Base-by-base conservation (phyloP, 2,797 vertebrate genomes). In the Dallia pectoralis region DNA sequence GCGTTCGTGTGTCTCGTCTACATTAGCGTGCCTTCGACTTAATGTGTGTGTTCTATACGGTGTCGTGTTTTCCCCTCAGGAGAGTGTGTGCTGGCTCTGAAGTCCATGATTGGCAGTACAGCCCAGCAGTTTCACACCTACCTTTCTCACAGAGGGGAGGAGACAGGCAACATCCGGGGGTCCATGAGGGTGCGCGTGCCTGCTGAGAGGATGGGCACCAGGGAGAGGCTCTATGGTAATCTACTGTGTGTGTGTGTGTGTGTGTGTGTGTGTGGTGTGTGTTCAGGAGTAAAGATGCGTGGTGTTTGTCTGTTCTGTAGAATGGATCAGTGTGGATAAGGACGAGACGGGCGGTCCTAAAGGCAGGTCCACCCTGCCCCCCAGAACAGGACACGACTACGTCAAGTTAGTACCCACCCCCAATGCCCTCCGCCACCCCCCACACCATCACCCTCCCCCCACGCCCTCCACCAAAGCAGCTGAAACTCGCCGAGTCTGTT, bases 91-190 rank as follows among this genome's bases (percentile, higher is more conserved):
- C 92, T 99, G 40, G 96, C 97, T 0, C 93, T 99, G 71, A 99
- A 99, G 87, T 99, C 97, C 0, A 99, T 98, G 97, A 99, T 99
- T 0, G 97, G 97, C 82, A 98, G 97, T 91, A 99, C 97, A 0
- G 91, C 95, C 0, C 97, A 99, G 86, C 96, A 98, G 92, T 99
- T 99, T 88, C 94, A 98, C 85, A 99, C 97, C 3, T 98, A 95
- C 84, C 88, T 98, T 74, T 97, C 97, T 15, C 97, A 98, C 89
- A 95, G 97, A 0, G 97, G 97, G 0, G 97, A 99, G 86, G 97
- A 99, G 86, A 98, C 96, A 0, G 97, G 97, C 77, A 99, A 99
- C 87, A 98, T 99, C 90, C 93, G 97, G 0, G 97, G 97, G 3
- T 97, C 95, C 87, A 98, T 99, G 97, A 95, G 95, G 85, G 97